phyloP scores from a whole-genome alignment of 2,113 vertebrate genomes.

The Paraplagusia blochii region DNA sequence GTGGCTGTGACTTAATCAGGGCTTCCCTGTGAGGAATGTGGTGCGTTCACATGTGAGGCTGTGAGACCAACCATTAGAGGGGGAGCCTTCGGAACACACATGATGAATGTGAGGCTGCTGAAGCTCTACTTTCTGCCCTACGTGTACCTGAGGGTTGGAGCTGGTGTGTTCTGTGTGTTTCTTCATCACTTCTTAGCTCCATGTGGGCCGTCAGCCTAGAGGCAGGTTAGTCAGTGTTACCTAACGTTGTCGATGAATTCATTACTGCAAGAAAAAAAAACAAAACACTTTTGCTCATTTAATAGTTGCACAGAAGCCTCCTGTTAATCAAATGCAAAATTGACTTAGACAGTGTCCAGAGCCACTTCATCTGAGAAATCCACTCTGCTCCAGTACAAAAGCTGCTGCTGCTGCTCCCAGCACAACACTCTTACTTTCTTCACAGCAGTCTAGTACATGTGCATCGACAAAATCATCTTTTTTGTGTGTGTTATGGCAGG shows the following conservation, averaged over 20 bases:
- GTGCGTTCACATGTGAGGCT: slow-evolving; percentile 2
- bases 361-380: slow-evolving; percentile 53
- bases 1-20: slow-evolving; percentile 66
- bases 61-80: slow-evolving; percentile 7
- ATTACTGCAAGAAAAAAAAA: slow-evolving; percentile 32
- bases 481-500: slow-evolving; percentile 40
- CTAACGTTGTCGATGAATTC: slow-evolving; percentile 29
- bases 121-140: slow-evolving; percentile 20
- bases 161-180: background rate
- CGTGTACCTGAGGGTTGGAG: slow-evolving; percentile 7
- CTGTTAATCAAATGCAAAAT: slow-evolving; percentile 29
- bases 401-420: slow-evolving; percentile 30
- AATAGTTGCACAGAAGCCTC: slow-evolving; percentile 12
- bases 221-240: background rate
- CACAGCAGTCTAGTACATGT: slow-evolving; percentile 32
- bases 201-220: slow-evolving; percentile 6
- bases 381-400: slow-evolving; percentile 20
- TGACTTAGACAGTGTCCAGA: slow-evolving; percentile 19
- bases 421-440: slow-evolving; percentile 26
- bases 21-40: slow-evolving; percentile 59
- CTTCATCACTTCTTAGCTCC: slow-evolving; percentile 10
- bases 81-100: slow-evolving; percentile 27
- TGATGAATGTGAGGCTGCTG: slow-evolving; percentile 45
- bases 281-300: slow-evolving; percentile 2
- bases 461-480: slow-evolving; percentile 39